These are phyloP conservation scores for Drosophila macrospina DNA, from an alignment of 2,888 invertebrate genomes.

Conservation along the genomic window DNA sequence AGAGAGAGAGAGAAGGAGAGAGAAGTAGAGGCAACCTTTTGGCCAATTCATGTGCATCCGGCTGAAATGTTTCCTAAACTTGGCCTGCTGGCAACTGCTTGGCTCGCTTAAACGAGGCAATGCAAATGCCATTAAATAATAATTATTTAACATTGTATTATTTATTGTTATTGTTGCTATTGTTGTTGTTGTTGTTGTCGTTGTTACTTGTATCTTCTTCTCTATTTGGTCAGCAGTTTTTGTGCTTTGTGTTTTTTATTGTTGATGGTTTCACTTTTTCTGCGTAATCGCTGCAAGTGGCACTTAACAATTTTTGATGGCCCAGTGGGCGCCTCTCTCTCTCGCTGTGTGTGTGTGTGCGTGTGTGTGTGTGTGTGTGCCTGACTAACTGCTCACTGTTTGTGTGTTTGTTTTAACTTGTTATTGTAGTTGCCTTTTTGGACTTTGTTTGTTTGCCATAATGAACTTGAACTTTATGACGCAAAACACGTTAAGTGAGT, in stretches of 20 bases:
- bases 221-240: constrained; percentile 47
- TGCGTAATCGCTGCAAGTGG: constrained; percentile 76
- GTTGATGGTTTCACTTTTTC: constrained; percentile 55
- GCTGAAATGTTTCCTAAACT: constrained; percentile 35
- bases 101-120: constrained; percentile 47
- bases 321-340: constrained; percentile 48
- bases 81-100: constrained; percentile 15
- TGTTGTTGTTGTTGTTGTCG: background rate
- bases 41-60: constrained; percentile 43
- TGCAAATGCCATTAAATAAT: constrained; percentile 73
- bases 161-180: constrained; percentile 7
- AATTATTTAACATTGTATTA: constrained; percentile 67
- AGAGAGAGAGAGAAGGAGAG: constrained; percentile 6
- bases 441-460: constrained; percentile 59
- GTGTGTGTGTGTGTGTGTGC: constrained; percentile 29
- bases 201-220: constrained; percentile 19
- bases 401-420: constrained; percentile 49
- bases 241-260: constrained; percentile 41
- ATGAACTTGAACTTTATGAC: constrained; percentile 80
- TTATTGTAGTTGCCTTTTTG: constrained; percentile 46
- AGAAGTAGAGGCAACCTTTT: constrained; percentile 30
- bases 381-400: constrained; percentile 27
- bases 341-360: constrained; percentile 28
- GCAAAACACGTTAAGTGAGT: constrained; percentile 77
- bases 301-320: constrained; percentile 57